A percentile compares a stretch with the other conserved stretches of the same genome.
Conservation (phyloP, 2,888 invertebrate genomes). For the Nemapogon koenigi region DNA sequence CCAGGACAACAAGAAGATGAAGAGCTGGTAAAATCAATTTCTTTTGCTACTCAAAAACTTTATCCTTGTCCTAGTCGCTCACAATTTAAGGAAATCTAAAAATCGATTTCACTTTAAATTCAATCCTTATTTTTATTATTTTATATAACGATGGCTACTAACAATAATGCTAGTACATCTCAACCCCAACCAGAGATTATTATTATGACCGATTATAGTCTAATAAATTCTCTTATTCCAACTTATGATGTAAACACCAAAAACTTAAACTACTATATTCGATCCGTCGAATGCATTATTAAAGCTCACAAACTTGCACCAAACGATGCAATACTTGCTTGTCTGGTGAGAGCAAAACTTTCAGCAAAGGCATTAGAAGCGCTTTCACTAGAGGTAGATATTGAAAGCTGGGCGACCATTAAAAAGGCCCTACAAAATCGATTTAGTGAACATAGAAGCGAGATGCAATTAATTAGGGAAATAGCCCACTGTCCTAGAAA, state of each 20-base stretch:
- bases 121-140: too few species aligned
- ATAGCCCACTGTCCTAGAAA: background rate
- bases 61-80: too few species aligned
- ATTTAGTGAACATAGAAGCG: constrained; percentile 1
- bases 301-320: background rate
- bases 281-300: constrained; percentile 1
- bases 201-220: constrained; percentile 2
- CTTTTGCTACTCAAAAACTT: too few species aligned
- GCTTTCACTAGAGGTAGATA: background rate
- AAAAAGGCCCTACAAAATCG: background rate
- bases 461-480: constrained; percentile 1
- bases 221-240: constrained; percentile 1
- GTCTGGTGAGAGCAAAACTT: background rate
- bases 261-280: constrained; percentile 2
- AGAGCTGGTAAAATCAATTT: too few species aligned
- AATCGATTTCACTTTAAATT: too few species aligned
- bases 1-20: too few species aligned
- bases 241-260: constrained; percentile 4
- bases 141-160: too few species aligned
- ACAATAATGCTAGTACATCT: too few species aligned
- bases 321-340: background rate
- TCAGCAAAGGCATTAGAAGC: background rate
- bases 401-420: background rate
- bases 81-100: too few species aligned
- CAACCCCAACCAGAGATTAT: too few species aligned